phyloP scores from a whole-genome alignment of 2,113 vertebrate genomes.

The Zosterops pallidus region DNA sequence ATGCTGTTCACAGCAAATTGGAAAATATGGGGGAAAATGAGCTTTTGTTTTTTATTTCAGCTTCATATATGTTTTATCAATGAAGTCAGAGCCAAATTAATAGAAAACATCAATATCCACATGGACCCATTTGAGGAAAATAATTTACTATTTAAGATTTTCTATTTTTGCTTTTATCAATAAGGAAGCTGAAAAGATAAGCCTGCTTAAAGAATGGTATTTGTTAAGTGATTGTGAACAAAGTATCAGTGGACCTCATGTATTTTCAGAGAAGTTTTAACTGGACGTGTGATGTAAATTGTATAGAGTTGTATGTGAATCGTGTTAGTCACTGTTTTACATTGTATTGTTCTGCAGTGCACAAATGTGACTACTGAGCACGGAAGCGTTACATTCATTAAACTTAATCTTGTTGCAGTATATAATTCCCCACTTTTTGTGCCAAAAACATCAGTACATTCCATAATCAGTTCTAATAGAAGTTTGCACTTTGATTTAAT shows the following conservation, averaged over 20 bases:
- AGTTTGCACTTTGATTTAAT: constrained; percentile 54
- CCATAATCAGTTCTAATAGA: constrained; percentile 54
- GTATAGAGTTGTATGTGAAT: constrained; percentile 69
- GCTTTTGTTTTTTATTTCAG: constrained; percentile 22
- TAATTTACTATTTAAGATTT: constrained; percentile 37
- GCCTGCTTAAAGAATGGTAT: constrained; percentile 25
- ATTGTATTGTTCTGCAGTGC: constrained; percentile 62
- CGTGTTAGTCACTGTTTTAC: constrained; percentile 60
- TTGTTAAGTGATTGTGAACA: constrained; percentile 63
- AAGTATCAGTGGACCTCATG: constrained; percentile 43
- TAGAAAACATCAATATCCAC: not conserved
- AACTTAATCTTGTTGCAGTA: constrained; percentile 21
- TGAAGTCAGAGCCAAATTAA: constrained; percentile 4
- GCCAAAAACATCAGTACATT: constrained; percentile 75
- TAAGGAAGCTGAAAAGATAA: constrained; percentile 47
- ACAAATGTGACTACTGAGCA: constrained; percentile 57
- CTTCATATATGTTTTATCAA: not conserved
- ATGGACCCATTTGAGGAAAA: not conserved
- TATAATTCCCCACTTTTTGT: constrained; percentile 67
- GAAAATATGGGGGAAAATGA: not conserved
- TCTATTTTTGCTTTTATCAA: constrained; percentile 44
- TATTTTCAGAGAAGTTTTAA: constrained; percentile 54
- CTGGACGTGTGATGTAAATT: constrained; percentile 63
- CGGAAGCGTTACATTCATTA: constrained; percentile 41
- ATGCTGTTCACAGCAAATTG: constrained; percentile 7